phyloP scores from a whole-genome alignment of 2,113 vertebrate genomes.

The Paradisaea rubra region DNA sequence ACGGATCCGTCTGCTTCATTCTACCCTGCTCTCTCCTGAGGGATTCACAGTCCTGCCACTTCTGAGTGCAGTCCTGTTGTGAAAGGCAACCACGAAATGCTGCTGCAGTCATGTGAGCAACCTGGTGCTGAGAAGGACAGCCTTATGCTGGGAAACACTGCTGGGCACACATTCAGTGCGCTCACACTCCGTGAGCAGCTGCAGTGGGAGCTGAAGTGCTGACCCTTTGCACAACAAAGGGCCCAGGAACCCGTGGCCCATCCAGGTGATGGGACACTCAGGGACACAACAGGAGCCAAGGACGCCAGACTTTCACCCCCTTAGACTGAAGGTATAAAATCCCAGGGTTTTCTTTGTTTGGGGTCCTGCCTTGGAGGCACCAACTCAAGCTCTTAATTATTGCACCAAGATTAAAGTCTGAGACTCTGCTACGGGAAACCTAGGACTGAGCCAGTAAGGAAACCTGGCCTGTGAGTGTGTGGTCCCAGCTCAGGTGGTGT shows the following conservation, averaged over 20 bases:
- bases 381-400: background rate
- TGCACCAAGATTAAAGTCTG: background rate
- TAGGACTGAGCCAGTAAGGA: background rate
- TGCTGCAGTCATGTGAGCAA: background rate
- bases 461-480: background rate
- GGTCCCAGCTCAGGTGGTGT: background rate
- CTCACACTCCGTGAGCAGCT: too few relatives aligned
- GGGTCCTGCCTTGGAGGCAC: background rate
- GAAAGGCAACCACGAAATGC: background rate
- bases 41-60: fast-evolving
- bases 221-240: background rate
- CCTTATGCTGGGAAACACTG: background rate
- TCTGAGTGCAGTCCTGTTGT: background rate
- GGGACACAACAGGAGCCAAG: background rate
- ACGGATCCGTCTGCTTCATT: background rate
- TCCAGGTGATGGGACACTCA: background rate
- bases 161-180: too few relatives aligned
- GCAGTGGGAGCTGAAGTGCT: background rate
- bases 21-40: background rate
- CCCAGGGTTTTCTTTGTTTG: background rate
- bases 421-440: background rate
- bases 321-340: background rate
- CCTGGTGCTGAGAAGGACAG: background rate
- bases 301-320: fast-evolving
- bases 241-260: too few relatives aligned